Evolutionary conservation across 1,140 invertebrate species (phyloP), one percentile per base, ranked within the genome.

Genomic region (Pararge aegeria): DNA sequence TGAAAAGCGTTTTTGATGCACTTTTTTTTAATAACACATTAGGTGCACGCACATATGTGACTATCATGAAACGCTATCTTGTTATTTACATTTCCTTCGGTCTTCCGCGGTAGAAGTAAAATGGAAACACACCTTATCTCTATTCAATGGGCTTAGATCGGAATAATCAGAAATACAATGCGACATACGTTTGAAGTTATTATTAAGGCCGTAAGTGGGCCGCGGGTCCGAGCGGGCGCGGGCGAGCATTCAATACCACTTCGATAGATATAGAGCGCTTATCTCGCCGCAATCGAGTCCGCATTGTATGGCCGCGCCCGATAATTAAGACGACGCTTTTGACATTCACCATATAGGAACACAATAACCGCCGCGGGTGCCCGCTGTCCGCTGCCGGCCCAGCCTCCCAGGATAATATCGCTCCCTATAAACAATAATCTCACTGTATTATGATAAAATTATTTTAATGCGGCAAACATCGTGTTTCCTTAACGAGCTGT

Each of bases 311-410:
- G 75, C 80, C 78, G 80, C 78, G 76, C 78, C 81, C 79, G 86
- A 87, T 89, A 89, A 89, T 89, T 89, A 89, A 89, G 86, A 89
- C 86, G 84, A 89, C 83, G 83, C 75, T 89, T 89, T 87, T 89
- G 86, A 89, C 86, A 87, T 85, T 89, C 84, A 77, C 86, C 86
- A 86, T 89, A 89, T 89, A 89, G 83, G 86, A 87, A 85, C 78
- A 89, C 84, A 89, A 89, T 89, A 82, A 87, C 75, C 83, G 84
- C 86, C 80, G 75, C 84, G 75, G 83, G 86, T 86, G 81, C 73
- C 61, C 66, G 46, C 46, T 16, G 46, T 29, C 24, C 46, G 21
- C 20, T 16, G 20, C 21, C 21, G 61, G 61, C 65, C 55, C 64
- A 61, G 15, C 18, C 64, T 66, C 62, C 61, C 74, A 72, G 83